phyloP scores from a whole-genome alignment of 2,113 vertebrate genomes.

The Alouatta palliata region DNA sequence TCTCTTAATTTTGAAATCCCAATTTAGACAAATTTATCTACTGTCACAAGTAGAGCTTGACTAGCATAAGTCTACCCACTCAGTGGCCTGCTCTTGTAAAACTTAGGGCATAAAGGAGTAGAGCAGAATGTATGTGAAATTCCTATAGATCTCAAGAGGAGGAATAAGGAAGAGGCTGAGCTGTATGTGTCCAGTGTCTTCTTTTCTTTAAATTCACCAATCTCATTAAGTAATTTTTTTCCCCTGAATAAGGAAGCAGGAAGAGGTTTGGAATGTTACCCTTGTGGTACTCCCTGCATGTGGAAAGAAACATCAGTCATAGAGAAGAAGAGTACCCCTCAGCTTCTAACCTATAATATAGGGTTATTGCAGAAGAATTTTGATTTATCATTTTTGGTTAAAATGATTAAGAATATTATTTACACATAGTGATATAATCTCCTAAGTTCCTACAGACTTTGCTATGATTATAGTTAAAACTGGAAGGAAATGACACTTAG shows the following conservation, averaged over 20 bases:
- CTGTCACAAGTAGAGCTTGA: neutral
- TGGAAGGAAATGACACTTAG: neutral
- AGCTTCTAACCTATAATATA: neutral
- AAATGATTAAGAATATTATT: neutral
- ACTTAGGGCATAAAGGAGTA: neutral
- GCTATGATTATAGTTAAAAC: neutral
- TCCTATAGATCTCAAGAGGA: neutral
- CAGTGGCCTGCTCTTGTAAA: neutral
- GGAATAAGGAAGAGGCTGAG: neutral
- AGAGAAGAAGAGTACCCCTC: neutral
- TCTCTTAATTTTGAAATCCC: neutral
- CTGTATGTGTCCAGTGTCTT: neutral
- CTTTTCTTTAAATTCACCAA: neutral
- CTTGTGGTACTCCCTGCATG: neutral
- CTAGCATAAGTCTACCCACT: neutral
- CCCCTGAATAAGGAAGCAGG: neutral
- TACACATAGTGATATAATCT: neutral
- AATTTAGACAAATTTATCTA: slow-evolving; percentile 22
- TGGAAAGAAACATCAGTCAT: neutral
- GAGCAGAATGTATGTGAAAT: neutral
- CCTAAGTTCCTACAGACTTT: neutral
- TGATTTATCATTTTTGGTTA: neutral
- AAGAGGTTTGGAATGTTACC: neutral
- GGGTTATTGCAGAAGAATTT: slow-evolving; percentile 21
- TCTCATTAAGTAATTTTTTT: neutral